A percentile compares a stretch with the other conserved stretches of the same genome.
Evolutionary conservation across 64 coral and sea anemone species (phyloP).

Genomic region (Dendronephthya gigantea): DNA sequence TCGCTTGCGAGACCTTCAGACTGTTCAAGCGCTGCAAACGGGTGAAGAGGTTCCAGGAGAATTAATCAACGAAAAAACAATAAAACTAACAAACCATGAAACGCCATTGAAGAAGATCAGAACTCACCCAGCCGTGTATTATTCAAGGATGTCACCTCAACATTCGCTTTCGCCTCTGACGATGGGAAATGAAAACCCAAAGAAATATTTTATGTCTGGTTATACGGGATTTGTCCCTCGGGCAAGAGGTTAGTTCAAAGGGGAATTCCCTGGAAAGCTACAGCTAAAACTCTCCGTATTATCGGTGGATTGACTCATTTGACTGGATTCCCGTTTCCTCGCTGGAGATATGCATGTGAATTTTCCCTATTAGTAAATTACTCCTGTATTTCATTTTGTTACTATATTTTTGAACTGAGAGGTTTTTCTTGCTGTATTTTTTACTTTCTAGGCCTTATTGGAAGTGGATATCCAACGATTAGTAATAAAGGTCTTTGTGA

Average conservation of each 20-base stretch:
- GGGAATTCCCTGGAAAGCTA: too few species aligned
- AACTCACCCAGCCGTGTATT: slow-evolving; percentile 35
- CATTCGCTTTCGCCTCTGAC: slow-evolving; percentile 59
- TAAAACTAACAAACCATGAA: slow-evolving; percentile 31
- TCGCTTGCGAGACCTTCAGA: slow-evolving; percentile 39
- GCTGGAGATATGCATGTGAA: too few species aligned
- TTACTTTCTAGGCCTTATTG: slow-evolving; percentile 29
- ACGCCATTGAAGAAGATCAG: slow-evolving; percentile 42
- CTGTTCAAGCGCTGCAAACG: slow-evolving; percentile 39
- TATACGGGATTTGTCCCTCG: slow-evolving; percentile 97
- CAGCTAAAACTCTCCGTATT: too few species aligned
- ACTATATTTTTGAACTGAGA: too few species aligned
- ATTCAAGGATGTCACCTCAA: slow-evolving; percentile 27
- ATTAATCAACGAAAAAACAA: slow-evolving; percentile 27
- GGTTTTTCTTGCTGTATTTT: too few species aligned
- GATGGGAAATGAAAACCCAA: slow-evolving; percentile 51
- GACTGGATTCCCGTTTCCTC: too few species aligned
- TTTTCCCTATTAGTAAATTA: too few species aligned
- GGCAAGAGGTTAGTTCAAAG: slow-evolving; percentile 24
- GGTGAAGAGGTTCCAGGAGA: slow-evolving; percentile 47
- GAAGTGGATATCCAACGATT: slow-evolving; percentile 65
- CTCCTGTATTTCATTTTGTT: too few species aligned
- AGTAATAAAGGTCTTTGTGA: slow-evolving; percentile 86
- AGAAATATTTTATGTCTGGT: slow-evolving; percentile 68
- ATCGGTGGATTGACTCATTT: too few species aligned